phyloP scores from a whole-genome alignment of 2,797 vertebrate genomes.

The Siniperca obscura region DNA sequence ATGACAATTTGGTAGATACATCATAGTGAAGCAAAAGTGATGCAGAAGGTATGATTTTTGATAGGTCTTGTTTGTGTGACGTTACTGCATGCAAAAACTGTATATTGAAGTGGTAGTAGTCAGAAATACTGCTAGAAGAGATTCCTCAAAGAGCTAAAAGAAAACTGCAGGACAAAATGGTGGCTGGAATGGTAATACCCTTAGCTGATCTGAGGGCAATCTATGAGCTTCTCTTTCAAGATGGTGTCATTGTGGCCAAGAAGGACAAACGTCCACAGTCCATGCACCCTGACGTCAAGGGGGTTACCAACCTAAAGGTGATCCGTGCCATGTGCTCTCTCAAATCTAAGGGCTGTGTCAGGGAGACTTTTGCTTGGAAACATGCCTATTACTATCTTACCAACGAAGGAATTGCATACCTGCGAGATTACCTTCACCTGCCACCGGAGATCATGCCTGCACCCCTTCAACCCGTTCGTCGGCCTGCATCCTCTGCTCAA shows the following conservation, averaged over 20 bases:
- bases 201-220: constrained; percentile 87
- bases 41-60: constrained; percentile 7
- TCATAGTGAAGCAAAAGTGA: constrained; percentile 26
- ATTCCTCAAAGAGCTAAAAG: constrained; percentile 7
- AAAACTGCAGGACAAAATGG: constrained; percentile 82
- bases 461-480: constrained; percentile 83
- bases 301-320: constrained; percentile 87
- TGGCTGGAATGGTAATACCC: constrained; percentile 92
- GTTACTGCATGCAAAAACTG: not conserved
- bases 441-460: constrained; percentile 88
- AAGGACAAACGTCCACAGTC: constrained; percentile 87
- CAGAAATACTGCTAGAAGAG: not conserved
- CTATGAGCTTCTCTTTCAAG: constrained; percentile 90
- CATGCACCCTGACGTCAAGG: constrained; percentile 86
- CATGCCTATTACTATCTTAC: constrained; percentile 92
- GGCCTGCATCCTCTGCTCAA: constrained; percentile 54
- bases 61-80: constrained; percentile 3
- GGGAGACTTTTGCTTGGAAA: constrained; percentile 89
- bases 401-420: constrained; percentile 85
- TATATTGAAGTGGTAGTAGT: not conserved
- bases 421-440: constrained; percentile 87
- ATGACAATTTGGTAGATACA: constrained; percentile 26
- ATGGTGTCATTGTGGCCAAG: constrained; percentile 91
- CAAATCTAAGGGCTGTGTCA: constrained; percentile 86
- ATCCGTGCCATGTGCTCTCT: constrained; percentile 87